Base-by-base conservation (phyloP, 2,113 vertebrate species). In the Podarcis muralis region DNA sequence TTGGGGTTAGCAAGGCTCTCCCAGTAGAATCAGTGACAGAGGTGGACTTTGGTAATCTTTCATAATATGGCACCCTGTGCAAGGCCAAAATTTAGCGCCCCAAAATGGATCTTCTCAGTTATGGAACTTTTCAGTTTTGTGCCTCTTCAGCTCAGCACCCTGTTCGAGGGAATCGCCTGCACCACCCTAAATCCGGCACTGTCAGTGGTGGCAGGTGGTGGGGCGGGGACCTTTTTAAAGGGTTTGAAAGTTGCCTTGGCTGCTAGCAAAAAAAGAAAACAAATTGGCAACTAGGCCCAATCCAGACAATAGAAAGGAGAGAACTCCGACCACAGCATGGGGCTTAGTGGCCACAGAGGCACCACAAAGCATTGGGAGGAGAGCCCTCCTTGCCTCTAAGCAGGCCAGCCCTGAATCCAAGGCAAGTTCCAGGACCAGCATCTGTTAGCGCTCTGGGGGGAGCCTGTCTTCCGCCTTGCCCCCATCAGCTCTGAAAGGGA, bases 401-500 rank as follows among this genome's bases (percentile, higher is more conserved):
- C 9, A 48, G 2, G 69, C 25, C 37, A 22, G 40, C 81, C 30
- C 59, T 59, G 2, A 87, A 78, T 0, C 18, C 84, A 27, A 76
- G 72, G 88, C 12, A 48, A 89, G 66, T 43, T 59, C 71, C 66
- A 86, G 37, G 90, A 4, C 68, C 91, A 95, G 93, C 95, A 95
- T 96, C 95, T 96, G 96, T 87, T 93, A 83, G 81, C 81, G 89
- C 92, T 75, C 89, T 11, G 83, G 85, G 69, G 84, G 92, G 62
- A 16, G 85, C 89, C 40, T 6, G 43, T 74, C 32, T 32, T 53
- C n/a, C 83, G 91, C 59, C 84, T 78, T 87, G 25, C 93, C 91
- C 93, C 91, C 16, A 5, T 87, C 1, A 91, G 92, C 80, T 94
- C 95, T 96, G 96, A 93, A 94, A 94, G 93, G 91, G 25, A 25